These are phyloP conservation scores for Notothenia rossii DNA, from an alignment of 2,113 vertebrate species.

Conservation along the genomic window DNA sequence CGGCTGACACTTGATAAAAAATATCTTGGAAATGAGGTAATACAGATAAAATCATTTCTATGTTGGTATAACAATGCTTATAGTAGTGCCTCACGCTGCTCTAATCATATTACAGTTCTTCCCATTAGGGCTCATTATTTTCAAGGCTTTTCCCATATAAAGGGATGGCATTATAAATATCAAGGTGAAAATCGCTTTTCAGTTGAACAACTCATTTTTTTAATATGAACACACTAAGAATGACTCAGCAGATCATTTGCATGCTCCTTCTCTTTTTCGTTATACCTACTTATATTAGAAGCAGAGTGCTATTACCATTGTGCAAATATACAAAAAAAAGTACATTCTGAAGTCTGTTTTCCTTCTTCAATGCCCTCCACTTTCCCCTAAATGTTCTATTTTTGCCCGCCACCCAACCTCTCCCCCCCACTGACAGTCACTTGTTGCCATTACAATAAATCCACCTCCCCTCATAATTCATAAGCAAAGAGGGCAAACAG, in stretches of 20 bases:
- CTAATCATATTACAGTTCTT: neutral
- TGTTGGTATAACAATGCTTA: neutral
- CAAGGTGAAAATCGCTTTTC: neutral
- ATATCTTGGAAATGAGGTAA: neutral
- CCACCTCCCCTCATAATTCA: slow-evolving; percentile 53
- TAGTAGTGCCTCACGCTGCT: neutral
- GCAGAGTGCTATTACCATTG: neutral
- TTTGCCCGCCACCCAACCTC: slow-evolving; percentile 29
- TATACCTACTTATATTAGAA: neutral
- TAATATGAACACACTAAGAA: slow-evolving; percentile 2
- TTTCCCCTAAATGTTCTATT: slow-evolving; percentile 28
- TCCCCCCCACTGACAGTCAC: slow-evolving; percentile 14
- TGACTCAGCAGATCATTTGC: neutral
- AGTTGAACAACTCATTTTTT: neutral
- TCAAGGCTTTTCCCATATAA: neutral
- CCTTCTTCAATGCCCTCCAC: neutral
- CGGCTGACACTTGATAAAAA: too few relatives aligned
- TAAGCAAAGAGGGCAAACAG: slow-evolving; percentile 49
- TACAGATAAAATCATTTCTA: neutral
- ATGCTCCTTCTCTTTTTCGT: neutral
- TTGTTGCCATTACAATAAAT: slow-evolving; percentile 74
- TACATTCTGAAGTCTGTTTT: slow-evolving; percentile 4
- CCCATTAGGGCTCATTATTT: slow-evolving; percentile 14
- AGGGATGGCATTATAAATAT: neutral
- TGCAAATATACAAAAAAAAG: neutral